Evolutionary conservation across 1,140 invertebrate genomes (phyloP), one percentile per base, ranked within the genome.

Genomic region (Brachionus koreanus): DNA sequence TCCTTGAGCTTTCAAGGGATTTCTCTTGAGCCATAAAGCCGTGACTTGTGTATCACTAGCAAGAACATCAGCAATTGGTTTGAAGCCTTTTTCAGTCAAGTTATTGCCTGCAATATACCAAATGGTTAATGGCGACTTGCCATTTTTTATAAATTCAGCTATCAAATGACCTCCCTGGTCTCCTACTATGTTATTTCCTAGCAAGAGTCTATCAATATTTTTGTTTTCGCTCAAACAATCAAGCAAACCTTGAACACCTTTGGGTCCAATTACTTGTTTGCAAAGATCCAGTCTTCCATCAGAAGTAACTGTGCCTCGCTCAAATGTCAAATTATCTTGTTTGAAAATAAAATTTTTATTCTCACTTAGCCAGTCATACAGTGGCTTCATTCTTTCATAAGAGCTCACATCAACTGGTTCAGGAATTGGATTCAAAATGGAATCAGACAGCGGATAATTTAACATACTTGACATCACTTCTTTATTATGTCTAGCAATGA

Each of bases 81-180:
- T 35, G 1, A 82, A 67, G 9, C 57, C 57, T 67, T 82, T 65
- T 35, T 16, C 13, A 9, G 57, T 65, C 9, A 82, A 67, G 33
- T 82, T 65, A 42, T 82, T 82, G 13, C 79, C 79, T 5, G 79
- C 79, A 23, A 82, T 82, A 16, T 82, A 82, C 79, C 79, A 82
- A 16, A 79, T 16, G 9, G 19, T 63, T 61, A 79, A 16, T 12
- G 25, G 46, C 10, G 49, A 43, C 12, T 9, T 67, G 13, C 57
- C 57, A 42, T 37, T 65, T 16, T 57, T 42, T 13, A 82, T 82
- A 69, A 65, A 82, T 33, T 82, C 37, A 23, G 57, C 29, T 33
- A 82, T 82, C 13, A 46, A 13, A n/a, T 43, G 0, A 19, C 43
- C 79, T 42, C 57, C 79, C 23, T 49, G 23, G 16, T 43, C 57